Evolutionary conservation across 2,888 invertebrate species (phyloP).

Genomic region (Lepidochitona cinerea): DNA sequence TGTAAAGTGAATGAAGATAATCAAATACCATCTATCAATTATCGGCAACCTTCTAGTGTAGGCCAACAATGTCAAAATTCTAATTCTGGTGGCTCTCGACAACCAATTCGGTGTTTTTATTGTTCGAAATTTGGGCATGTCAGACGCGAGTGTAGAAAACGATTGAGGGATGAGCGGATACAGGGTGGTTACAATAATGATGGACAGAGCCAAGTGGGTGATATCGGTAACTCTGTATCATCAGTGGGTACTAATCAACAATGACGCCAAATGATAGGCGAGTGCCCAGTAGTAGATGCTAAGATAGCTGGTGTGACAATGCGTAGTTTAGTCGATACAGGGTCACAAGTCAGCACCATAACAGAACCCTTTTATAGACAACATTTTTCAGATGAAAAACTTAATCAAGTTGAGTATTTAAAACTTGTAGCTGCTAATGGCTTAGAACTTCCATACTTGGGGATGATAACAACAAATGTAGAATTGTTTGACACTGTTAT

Average conservation of each 20-base stretch:
- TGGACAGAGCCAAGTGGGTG: background rate
- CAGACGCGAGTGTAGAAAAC: background rate
- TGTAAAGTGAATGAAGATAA: no score
- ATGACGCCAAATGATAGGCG: background rate
- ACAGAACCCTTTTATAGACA: background rate
- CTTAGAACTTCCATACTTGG: background rate
- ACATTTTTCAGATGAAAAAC: background rate
- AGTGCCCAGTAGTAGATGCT: background rate
- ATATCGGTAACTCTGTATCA: background rate
- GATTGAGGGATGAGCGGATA: background rate
- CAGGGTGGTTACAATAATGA: no score
- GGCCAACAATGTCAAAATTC: no score
- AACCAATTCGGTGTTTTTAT: no score
- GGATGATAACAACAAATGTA: background rate
- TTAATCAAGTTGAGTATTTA: background rate
- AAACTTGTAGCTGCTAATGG: background rate
- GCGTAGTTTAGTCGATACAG: background rate
- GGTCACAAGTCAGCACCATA: background rate
- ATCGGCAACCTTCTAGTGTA: no score
- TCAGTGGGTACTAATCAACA: background rate
- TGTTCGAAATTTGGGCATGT: background rate
- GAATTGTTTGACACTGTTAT: background rate
- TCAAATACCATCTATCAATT: no score
- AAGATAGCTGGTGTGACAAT: background rate
- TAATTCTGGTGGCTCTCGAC: no score